Conservation (phyloP, 2,113 vertebrate genomes). For the Eulacestoma nigropectus region DNA sequence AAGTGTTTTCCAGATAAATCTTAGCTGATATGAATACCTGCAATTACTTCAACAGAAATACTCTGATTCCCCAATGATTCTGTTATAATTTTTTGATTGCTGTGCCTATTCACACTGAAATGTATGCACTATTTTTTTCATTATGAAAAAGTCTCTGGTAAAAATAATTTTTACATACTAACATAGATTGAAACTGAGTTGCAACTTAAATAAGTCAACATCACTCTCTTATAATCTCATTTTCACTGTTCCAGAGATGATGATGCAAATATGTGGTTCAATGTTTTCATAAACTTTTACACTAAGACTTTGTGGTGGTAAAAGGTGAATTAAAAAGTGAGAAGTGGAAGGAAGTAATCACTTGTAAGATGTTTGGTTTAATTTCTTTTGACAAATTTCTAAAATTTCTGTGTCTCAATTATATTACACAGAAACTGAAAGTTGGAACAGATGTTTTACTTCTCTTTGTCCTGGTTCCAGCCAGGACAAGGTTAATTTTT, state of each 20-base stretch:
- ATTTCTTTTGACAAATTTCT: neutral
- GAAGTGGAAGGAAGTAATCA: neutral
- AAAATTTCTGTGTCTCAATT: neutral
- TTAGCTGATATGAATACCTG: neutral
- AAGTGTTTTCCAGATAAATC: neutral
- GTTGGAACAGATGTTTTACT: neutral
- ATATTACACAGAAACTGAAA: neutral
- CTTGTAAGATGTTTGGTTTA: neutral
- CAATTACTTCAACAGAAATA: neutral
- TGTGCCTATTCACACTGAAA: neutral
- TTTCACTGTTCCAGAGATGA: neutral
- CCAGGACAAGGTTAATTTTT: neutral
- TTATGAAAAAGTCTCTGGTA: neutral
- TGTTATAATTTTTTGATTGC: neutral
- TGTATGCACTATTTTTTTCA: neutral
- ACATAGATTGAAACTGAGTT: neutral
- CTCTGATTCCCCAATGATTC: neutral
- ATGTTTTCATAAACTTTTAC: neutral
- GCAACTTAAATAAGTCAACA: neutral
- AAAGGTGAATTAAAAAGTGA: neutral
- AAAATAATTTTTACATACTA: neutral
- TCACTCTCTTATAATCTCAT: neutral
- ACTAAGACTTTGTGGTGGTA: neutral
- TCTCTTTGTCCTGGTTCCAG: neutral
- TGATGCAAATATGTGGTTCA: neutral